phyloP scores from a whole-genome alignment of 2,113 vertebrate genomes.

The Furnarius figulus region DNA sequence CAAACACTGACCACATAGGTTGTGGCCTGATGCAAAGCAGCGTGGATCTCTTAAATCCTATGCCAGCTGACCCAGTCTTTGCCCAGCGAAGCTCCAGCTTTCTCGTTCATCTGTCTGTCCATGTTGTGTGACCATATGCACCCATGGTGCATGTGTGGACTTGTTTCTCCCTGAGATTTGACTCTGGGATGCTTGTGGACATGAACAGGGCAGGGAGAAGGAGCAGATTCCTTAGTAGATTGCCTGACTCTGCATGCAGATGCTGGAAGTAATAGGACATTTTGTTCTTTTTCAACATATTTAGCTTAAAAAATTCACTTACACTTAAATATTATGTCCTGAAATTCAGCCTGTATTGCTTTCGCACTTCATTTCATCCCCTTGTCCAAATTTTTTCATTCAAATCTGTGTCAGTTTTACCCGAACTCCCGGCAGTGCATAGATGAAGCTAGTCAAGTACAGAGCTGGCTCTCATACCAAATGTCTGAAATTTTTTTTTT shows the following conservation, averaged over 20 bases:
- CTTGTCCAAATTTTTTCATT: not conserved
- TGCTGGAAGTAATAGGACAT: not conserved
- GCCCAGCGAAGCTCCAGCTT: not conserved
- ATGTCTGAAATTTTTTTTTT: slow-evolving; percentile 9
- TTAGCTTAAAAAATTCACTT: not conserved
- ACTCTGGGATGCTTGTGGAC: not conserved
- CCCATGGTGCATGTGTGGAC: rapidly evolving
- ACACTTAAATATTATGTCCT: not conserved
- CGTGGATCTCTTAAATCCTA: not conserved
- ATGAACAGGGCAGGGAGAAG: not conserved
- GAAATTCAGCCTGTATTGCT: slow-evolving; percentile 1
- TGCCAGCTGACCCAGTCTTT: not conserved
- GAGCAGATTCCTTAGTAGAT: not conserved
- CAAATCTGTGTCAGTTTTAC: not conserved
- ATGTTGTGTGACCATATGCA: not conserved
- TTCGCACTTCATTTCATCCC: slow-evolving; percentile 3
- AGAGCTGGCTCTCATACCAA: slow-evolving; percentile 8
- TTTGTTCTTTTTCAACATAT: not conserved
- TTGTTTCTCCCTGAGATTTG: not conserved
- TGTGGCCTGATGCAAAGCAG: not conserved
- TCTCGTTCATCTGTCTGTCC: not conserved
- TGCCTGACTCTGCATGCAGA: not conserved
- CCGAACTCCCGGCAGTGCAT: not conserved
- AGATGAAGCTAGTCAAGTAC: slow-evolving; percentile 2
- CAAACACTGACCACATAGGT: not conserved